Percentiles rank a stretch among this genome's conserved stretches.
Evolutionary conservation across 2,888 invertebrate species (phyloP).

Genomic region (Nysson spinosus): DNA sequence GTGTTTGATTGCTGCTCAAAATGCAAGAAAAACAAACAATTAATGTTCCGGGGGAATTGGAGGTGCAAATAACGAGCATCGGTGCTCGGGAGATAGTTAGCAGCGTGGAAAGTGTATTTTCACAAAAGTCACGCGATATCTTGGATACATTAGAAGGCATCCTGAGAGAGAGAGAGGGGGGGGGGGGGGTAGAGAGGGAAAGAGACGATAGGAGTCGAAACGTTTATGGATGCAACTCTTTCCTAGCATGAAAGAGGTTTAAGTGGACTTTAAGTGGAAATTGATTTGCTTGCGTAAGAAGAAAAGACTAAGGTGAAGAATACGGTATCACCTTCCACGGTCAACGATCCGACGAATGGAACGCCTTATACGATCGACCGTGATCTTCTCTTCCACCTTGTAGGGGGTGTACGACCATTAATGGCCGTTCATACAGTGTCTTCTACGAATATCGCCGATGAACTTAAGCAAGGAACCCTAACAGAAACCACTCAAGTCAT

Average conservation of each 20-base stretch:
- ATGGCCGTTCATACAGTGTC: conserved; percentile 51
- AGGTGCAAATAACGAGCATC: too few relatives aligned
- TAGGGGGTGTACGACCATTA: conserved; percentile 68
- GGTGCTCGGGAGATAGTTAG: too few relatives aligned
- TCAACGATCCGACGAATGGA: conserved; percentile 66
- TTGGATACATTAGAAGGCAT: conserved; percentile 16
- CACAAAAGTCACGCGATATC: conserved; percentile 25
- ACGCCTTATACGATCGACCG: conserved; percentile 62
- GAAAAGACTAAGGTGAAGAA: conserved; percentile 49
- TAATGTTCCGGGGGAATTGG: too few relatives aligned
- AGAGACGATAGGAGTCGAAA: conserved; percentile 5
- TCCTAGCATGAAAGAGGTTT: conserved; percentile 27
- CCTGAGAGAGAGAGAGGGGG: not conserved
- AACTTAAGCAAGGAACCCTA: not conserved
- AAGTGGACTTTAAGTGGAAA: conserved; percentile 52
- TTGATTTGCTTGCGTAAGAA: conserved; percentile 66
- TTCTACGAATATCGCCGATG: conserved; percentile 29
- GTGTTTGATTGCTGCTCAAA: too few relatives aligned
- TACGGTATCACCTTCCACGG: conserved; percentile 64
- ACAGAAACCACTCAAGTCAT: not conserved
- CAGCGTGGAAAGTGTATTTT: conserved; percentile 9
- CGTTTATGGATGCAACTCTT: conserved; percentile 9
- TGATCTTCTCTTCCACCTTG: conserved; percentile 65
- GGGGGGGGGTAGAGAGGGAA: not conserved
- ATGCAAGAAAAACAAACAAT: too few relatives aligned